Conservation (phyloP, 2,888 invertebrate species). For the Neelides folsomi region DNA sequence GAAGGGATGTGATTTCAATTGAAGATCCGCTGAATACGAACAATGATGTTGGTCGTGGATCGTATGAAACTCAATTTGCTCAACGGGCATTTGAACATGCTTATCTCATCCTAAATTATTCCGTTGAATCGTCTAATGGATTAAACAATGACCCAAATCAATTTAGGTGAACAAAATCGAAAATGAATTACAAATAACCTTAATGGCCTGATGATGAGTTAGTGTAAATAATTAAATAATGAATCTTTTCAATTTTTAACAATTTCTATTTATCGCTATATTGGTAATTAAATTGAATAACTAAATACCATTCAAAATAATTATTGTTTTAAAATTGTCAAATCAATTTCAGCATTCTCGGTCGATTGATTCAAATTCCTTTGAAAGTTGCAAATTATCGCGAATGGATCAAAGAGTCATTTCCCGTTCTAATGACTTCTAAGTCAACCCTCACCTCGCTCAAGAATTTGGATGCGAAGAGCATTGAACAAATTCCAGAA, state of each 20-base stretch:
- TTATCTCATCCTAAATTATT: constrained; percentile 66
- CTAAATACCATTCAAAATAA: constrained; percentile 8
- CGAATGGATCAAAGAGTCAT: constrained; percentile 50
- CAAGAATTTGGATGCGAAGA: too few relatives aligned
- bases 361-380: constrained; percentile 80
- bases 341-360: constrained; percentile 62
- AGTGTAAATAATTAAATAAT: too few relatives aligned
- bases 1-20: constrained; percentile 50
- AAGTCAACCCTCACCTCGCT: too few relatives aligned
- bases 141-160: constrained; percentile 42
- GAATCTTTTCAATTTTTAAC: too few relatives aligned
- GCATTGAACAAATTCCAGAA: too few relatives aligned
- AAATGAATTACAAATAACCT: too few relatives aligned
- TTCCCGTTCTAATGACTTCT: constrained; percentile 34
- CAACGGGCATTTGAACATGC: constrained; percentile 95
- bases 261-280: too few relatives aligned
- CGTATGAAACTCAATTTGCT: constrained; percentile 72
- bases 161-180: constrained; percentile 37
- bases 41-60: constrained; percentile 95
- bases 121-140: constrained; percentile 43
- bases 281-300: too few relatives aligned
- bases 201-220: too few relatives aligned
- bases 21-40: constrained; percentile 93
- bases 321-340: constrained; percentile 10
- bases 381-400: constrained; percentile 75